Evolutionary conservation across 2,797 vertebrate genomes (phyloP).

Genomic region (Steatocranus sp.): DNA sequence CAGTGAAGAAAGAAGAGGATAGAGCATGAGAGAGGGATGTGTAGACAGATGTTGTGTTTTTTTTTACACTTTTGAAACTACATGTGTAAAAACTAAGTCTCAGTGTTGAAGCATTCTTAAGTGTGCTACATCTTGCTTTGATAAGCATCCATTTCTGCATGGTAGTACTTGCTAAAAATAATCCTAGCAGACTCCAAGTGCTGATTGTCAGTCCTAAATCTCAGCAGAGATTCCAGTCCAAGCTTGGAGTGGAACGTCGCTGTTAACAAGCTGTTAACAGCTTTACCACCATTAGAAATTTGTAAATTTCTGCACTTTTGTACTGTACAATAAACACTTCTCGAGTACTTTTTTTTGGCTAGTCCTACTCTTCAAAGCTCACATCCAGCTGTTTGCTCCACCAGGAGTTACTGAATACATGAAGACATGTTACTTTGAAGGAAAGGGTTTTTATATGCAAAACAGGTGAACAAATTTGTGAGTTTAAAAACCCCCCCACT

Average conservation of each 20-base stretch:
- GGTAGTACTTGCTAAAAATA: conserved; percentile 56
- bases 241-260: conserved; percentile 51
- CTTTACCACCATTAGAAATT: conserved; percentile 22
- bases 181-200: conserved; percentile 41
- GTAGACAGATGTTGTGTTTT: neutral
- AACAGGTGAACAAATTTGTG: conserved; percentile 24
- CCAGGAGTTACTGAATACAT: conserved; percentile 2
- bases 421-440: conserved; percentile 37
- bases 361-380: conserved; percentile 32
- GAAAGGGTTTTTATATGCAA: conserved; percentile 32
- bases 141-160: conserved; percentile 45
- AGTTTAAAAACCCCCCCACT: neutral
- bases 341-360: conserved; percentile 5
- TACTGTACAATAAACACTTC: conserved; percentile 21
- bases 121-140: conserved; percentile 32
- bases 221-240: too few relatives aligned
- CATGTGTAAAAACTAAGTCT: neutral
- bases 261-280: conserved; percentile 67
- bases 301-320: conserved; percentile 15
- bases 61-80: neutral
- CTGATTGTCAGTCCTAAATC: conserved; percentile 48
- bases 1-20: neutral
- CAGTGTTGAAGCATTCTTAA: conserved; percentile 7
- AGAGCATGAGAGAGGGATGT: neutral
- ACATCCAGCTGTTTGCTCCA: conserved; percentile 24